A percentile compares a stretch with the other conserved stretches of the same genome.
Evolutionary conservation across 1,140 invertebrate genomes (phyloP).

Genomic region (Doryteuthis pealeii): DNA sequence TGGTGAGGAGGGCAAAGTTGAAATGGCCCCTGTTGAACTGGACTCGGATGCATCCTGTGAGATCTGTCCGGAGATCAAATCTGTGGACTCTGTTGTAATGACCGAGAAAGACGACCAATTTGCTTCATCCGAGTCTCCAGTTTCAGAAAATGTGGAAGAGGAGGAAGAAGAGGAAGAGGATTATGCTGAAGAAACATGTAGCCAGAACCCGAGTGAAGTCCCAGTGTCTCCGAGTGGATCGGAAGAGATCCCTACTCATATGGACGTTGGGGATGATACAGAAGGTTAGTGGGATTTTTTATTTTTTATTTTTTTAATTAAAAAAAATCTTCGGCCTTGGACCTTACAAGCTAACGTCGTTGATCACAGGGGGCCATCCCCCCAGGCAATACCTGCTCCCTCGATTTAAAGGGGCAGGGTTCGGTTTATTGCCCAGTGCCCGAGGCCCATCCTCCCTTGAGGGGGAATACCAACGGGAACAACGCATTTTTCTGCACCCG

Average conservation of each 20-base stretch:
- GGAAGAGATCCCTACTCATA: not conserved
- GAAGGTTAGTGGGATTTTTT: not conserved
- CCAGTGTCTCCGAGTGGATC: constrained; percentile 6
- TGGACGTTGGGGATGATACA: not conserved
- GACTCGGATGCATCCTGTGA: constrained; percentile 1
- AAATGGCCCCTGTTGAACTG: not conserved
- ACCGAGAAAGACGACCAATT: constrained; percentile 5
- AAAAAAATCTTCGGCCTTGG: too few species aligned
- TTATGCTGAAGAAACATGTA: constrained; percentile 2
- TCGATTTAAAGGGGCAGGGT: too few species aligned
- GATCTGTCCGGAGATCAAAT: constrained; percentile 3
- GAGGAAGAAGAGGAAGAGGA: not conserved
- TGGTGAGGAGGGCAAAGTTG: not conserved
- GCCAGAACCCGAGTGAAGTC: constrained; percentile 1
- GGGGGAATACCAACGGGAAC: too few species aligned
- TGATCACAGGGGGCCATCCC: too few species aligned
- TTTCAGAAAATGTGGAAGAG: constrained; percentile 7
- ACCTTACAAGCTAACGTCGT: too few species aligned
- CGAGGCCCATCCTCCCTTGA: too few species aligned
- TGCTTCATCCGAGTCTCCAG: not conserved
- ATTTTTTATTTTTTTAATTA: too few species aligned
- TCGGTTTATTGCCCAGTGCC: too few species aligned
- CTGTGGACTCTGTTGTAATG: not conserved
- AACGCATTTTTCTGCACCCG: too few species aligned
- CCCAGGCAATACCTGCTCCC: too few species aligned